Evolutionary conservation across 2,113 vertebrate genomes (phyloP), one percentile per base, ranked within the genome.

Genomic region (Megaceryle torquata): DNA sequence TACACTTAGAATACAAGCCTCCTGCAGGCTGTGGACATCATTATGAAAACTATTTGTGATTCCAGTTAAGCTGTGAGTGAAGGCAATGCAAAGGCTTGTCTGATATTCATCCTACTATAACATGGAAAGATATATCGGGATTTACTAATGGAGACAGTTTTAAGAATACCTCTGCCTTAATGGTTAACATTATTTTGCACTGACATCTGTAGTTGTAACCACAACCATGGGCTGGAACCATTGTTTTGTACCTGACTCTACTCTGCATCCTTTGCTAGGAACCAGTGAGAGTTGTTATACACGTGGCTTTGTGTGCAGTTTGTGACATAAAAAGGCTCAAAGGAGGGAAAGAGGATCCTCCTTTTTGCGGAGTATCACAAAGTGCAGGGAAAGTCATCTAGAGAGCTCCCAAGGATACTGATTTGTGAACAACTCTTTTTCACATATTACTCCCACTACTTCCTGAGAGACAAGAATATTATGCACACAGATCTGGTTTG

Each of bases 351-450:
- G 39, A 71, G 33, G 29, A 81, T 48, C 43, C 64, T 89, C 44
- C 28, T 44, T 64, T 53, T 78, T 65, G 24, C 50, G 78, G 68
- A 94, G 41, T 54, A 90, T 69, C 80, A 88, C 41, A 51, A 86
- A 84, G 67, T 60, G 26, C 56, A 81, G 56, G 69, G 90, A 86
- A 77, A 95, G 60, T 64, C 33, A 78, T 67, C 65, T 51, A 92
- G 57, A 92, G 83, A 86, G 61, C 43, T 96, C 64, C 57, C 44
- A 70, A 95, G 83, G 81, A 95, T 64, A 74, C 54, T 50, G 50
- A 86, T 85, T 78, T 84, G 80, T 92, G 80, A 96, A 70, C 56
- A 90, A 78, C 33, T 68, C 85, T 46, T 78, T 83, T 94, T 92
- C 56, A 92, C 59, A 37, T 86, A 53, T 54, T 68, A 88, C 82